Percentiles rank a stretch among this genome's conserved stretches.
Evolutionary conservation across 2,797 vertebrate species (phyloP).

Genomic region (Kryptolebias ocellatus): DNA sequence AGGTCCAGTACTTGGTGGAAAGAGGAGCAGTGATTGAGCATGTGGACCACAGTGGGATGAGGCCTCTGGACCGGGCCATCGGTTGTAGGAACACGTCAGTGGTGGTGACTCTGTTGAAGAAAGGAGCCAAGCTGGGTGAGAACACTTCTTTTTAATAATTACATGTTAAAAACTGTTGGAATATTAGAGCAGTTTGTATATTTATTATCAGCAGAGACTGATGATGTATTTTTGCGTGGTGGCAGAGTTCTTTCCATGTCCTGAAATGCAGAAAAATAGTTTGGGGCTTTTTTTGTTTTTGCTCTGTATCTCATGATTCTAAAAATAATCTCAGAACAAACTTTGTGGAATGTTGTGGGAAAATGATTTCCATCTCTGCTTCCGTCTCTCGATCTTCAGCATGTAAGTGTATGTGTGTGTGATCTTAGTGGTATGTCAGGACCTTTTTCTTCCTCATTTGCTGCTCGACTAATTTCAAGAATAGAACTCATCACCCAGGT

Average conservation of each 20-base stretch:
- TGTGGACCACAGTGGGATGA: slow-evolving; percentile 96
- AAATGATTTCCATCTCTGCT: slow-evolving; percentile 47
- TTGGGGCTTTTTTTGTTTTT: slow-evolving; percentile 33
- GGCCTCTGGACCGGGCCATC: slow-evolving; percentile 96
- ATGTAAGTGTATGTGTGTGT: slow-evolving; percentile 14
- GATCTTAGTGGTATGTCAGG: slow-evolving; percentile 3
- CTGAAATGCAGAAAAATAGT: slow-evolving; percentile 10
- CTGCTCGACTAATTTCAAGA: slow-evolving; percentile 68
- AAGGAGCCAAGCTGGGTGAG: slow-evolving; percentile 96
- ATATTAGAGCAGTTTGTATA: neutral
- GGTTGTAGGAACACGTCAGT: slow-evolving; percentile 95
- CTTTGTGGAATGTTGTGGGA: slow-evolving; percentile 57
- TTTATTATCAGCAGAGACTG: neutral
- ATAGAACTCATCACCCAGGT: slow-evolving; percentile 70
- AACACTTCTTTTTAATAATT: neutral
- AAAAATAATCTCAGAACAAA: slow-evolving; percentile 46
- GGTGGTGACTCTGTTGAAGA: slow-evolving; percentile 93
- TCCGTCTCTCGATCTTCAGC: slow-evolving; percentile 21
- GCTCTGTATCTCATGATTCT: slow-evolving; percentile 41
- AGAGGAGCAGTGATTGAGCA: slow-evolving; percentile 96
- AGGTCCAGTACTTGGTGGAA: slow-evolving; percentile 98
- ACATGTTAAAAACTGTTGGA: neutral
- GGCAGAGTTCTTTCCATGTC: slow-evolving; percentile 7
- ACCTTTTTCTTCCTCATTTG: slow-evolving; percentile 49
- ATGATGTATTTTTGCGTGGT: slow-evolving; percentile 8